Evolutionary conservation across 2,888 invertebrate species (phyloP), one percentile per base, ranked within the genome.

Genomic region (Pyrrhia umbra): DNA sequence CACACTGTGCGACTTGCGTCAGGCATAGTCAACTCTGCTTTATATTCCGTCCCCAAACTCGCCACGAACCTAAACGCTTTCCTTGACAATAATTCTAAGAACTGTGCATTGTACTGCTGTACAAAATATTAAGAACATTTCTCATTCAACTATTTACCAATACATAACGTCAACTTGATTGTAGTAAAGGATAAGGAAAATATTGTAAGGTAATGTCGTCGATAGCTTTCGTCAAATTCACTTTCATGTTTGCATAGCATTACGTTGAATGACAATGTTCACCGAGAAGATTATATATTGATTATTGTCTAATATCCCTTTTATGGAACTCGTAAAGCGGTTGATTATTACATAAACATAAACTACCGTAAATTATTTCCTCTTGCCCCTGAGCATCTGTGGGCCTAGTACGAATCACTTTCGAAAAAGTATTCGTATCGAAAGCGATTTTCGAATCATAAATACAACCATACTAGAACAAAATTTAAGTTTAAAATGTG

Each of bases 21-120:
- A 81, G 71, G 63, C 77, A 18, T 47, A 25, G 51, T 40, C 63
- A 46, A 43, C 39, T 57, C 77, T 80, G 67, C 74, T 80, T 84
- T 76, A 72, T 75, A 84, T 85, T 85, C 85, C 56, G 62, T 75
- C 74, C 57, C 74, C 70, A 81, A 72, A 62, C 64, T 59, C 60
- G 60, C 68, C 34, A 51, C 62, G 8, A 55, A 71, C 68, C 78
- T 77, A 78, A 84, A 82, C 83, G 73, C 83, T 87, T 87, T 88
- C 85, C 85, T 84, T 79, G 75, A 75, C 64, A 79, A 84, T 85
- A 81, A 75, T 85, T 82, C 84, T 81, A 23, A 69, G 62, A 71
- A 59, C 70, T 79, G 49, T 75, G 42, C 27, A 34, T 13, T 34
- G 34, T 34, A 5, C n/a, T 34, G n/a, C 13, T n/a, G 4, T 13